Conservation (phyloP, 2,888 invertebrate genomes). For the Caenorhabditis japonica region DNA sequence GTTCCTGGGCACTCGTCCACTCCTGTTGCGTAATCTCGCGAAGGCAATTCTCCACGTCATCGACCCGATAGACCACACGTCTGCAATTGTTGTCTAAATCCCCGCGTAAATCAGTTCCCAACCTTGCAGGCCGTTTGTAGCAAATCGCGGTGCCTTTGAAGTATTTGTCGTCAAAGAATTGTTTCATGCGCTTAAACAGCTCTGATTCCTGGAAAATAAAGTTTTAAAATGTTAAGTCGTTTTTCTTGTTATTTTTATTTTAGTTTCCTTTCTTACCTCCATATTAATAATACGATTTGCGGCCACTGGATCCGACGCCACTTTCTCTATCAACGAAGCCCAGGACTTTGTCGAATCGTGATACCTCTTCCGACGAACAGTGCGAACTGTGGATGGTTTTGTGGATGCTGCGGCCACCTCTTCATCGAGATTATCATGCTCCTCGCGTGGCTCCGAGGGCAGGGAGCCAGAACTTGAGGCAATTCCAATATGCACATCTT, state of each 20-base stretch:
- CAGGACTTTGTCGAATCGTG: constrained; percentile 15
- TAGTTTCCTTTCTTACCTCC: constrained; percentile 38
- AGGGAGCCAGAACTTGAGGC: constrained; percentile 4
- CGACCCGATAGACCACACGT: constrained; percentile 22
- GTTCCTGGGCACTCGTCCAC: constrained; percentile 25
- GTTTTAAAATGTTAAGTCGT: neutral
- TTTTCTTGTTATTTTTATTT: too few relatives aligned
- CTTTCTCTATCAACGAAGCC: constrained; percentile 26
- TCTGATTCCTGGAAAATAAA: constrained; percentile 33
- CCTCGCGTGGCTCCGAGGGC: constrained; percentile 24
- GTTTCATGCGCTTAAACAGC: constrained; percentile 28
- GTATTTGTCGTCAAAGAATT: constrained; percentile 35
- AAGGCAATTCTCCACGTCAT: constrained; percentile 36
- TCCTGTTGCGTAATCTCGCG: constrained; percentile 18
- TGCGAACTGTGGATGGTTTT: neutral
- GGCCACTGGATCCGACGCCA: constrained; percentile 20
- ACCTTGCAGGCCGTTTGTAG: constrained; percentile 10
- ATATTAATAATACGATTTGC: constrained; percentile 27
- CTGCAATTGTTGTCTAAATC: constrained; percentile 1
- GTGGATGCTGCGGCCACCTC: constrained; percentile 16
- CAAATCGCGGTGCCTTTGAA: constrained; percentile 2
- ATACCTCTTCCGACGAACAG: constrained; percentile 1
- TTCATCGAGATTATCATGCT: constrained; percentile 28
- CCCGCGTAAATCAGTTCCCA: too few relatives aligned
- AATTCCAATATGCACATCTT: neutral